phyloP scores from a whole-genome alignment of 2,888 invertebrate genomes.

The Drosophila hamatofila region DNA sequence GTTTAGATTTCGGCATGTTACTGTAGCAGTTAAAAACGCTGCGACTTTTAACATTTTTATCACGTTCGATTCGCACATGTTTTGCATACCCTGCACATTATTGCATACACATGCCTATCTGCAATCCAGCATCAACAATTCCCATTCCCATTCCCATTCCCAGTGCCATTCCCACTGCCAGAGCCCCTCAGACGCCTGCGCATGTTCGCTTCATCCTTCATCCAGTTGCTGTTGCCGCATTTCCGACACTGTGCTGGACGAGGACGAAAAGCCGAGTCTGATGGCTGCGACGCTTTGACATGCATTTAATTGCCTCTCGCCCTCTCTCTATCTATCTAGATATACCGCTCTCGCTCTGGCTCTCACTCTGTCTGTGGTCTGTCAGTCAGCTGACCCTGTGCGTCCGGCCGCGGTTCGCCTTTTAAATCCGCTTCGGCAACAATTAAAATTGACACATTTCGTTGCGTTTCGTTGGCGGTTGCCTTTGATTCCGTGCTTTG shows the following conservation, averaged over 20 bases:
- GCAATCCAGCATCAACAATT: constrained; percentile 40
- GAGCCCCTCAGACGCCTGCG: neutral
- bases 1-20: constrained; percentile 59
- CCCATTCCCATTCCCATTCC: constrained; percentile 17
- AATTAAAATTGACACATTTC: constrained; percentile 83
- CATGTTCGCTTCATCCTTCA: constrained; percentile 8
- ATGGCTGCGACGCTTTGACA: constrained; percentile 81
- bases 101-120: constrained; percentile 52
- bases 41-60: constrained; percentile 77
- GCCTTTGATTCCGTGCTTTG: constrained; percentile 57
- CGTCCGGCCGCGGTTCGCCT: constrained; percentile 33
- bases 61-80: constrained; percentile 83
- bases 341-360: constrained; percentile 25
- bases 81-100: constrained; percentile 78
- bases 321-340: constrained; percentile 7
- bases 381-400: constrained; percentile 29
- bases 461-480: constrained; percentile 72
- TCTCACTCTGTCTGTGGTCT: constrained; percentile 16
- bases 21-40: constrained; percentile 28
- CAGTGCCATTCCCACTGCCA: neutral
- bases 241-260: constrained; percentile 43
- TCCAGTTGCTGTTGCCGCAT: constrained; percentile 40
- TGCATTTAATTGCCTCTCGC: constrained; percentile 82
- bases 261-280: constrained; percentile 46
- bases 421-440: constrained; percentile 76